Evolutionary conservation across 2,888 invertebrate genomes (phyloP).

Genomic region (Cylloceria caligata): DNA sequence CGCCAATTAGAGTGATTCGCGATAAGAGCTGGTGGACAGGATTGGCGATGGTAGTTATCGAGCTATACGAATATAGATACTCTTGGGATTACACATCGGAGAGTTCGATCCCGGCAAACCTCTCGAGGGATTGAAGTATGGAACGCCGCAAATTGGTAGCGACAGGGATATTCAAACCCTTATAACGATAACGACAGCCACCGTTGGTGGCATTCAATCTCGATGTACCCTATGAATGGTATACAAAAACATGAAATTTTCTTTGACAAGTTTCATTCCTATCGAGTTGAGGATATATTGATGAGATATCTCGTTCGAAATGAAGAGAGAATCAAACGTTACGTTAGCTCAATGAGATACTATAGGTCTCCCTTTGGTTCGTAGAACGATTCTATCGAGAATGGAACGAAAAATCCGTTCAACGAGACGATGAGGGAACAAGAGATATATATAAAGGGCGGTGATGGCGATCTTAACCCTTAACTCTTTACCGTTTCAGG

Average conservation of each 20-base stretch:
- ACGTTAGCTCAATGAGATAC: conserved; percentile 48
- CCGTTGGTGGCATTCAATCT: conserved; percentile 31
- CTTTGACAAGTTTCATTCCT: not conserved
- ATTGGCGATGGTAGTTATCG: conserved; percentile 27
- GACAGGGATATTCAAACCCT: conserved; percentile 22
- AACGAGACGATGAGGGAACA: conserved; percentile 23
- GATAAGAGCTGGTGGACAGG: conserved; percentile 31
- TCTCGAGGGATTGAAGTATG: conserved; percentile 35
- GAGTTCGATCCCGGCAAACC: conserved; percentile 16
- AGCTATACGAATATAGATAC: not conserved
- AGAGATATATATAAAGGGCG: conserved; percentile 7
- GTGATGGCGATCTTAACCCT: conserved; percentile 54
- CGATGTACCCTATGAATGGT: conserved; percentile 6
- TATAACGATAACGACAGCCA: conserved; percentile 41
- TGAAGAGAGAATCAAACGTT: conserved; percentile 46
- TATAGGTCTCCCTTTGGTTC: conserved; percentile 31
- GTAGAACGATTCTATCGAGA: conserved; percentile 39
- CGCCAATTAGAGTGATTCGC: conserved; percentile 49
- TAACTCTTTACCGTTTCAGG: conserved; percentile 58
- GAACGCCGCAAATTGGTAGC: conserved; percentile 37
- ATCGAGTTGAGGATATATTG: conserved; percentile 6
- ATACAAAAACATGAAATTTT: conserved; percentile 46
- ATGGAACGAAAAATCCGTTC: conserved; percentile 16
- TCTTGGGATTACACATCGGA: conserved; percentile 15
- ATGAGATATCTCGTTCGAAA: conserved; percentile 24